Base-by-base conservation (phyloP, 2,113 vertebrate species). In the Ptychochromis oligacanthus region DNA sequence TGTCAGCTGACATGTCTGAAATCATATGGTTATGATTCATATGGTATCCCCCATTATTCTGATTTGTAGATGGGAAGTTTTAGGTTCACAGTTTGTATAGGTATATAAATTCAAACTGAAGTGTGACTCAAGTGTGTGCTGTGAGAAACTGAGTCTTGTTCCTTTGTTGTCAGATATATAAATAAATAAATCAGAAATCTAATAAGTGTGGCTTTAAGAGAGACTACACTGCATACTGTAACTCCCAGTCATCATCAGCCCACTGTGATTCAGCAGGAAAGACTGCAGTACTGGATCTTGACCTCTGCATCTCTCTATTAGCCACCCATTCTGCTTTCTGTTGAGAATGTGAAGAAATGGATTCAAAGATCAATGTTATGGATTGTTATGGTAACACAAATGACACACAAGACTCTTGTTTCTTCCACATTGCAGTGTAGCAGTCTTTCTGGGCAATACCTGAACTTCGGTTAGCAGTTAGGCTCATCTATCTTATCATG, bases 241-340 rank as follows among this genome's bases (percentile, higher is more conserved):
- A 62, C 43, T 87, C 67, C 75, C 83, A 36, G 81, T 43, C 78
- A 56, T 75, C 67, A 78, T 92, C 90, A 72, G 80, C 81, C 61
- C 87, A 84, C 85, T 70, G 34, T 95, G 93, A 95, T 90, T 94
- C 95, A 95, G 88, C 89, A 91, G 75, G 67, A 90, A 87, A 82
- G 31, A 87, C 49, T 74, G 87, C 84, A 81, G 75, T n/a, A 5
- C 54, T 10, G 28, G 67, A 40, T 79, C 86, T 18, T 22, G 55
- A 70, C 74, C 78, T 59, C 64, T 46, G 46, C 72, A 77, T 57
- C 56, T 3, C 72, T 8, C 65, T n/a, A 9, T 65, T 52, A 52
- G 75, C 81, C 11, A 3, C 20, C 46, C 70, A 59, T 56, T 76
- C n/a, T 56, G 75, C 57, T 56, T 7, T 52, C 15, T 61, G 2